Conservation (phyloP, 2,888 invertebrate genomes). For the Mycalesis mineus region DNA sequence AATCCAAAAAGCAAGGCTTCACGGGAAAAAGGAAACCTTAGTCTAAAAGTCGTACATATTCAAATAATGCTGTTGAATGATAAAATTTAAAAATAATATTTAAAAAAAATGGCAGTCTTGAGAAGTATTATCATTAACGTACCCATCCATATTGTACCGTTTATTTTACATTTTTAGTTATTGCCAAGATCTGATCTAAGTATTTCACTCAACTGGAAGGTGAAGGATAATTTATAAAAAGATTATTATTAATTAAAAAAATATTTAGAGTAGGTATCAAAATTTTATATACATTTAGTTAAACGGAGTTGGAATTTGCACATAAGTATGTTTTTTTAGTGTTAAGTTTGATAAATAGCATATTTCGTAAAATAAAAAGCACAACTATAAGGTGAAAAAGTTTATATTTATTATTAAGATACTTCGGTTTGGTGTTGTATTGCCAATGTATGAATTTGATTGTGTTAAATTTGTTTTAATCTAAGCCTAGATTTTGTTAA, state of each 20-base stretch:
- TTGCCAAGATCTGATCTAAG: conserved; percentile 4
- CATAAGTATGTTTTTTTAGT: conserved; percentile 7
- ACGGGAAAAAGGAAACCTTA: no score
- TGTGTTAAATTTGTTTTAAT: not conserved
- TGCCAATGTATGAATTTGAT: not conserved
- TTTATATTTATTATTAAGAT: not conserved
- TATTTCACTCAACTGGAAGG: conserved; percentile 1
- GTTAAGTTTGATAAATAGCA: not conserved
- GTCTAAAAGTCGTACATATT: not conserved
- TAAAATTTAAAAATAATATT: not conserved
- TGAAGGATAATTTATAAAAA: conserved; percentile 11
- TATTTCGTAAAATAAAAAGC: not conserved
- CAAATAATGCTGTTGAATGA: not conserved
- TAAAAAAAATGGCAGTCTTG: not conserved
- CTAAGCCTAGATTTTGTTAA: no score
- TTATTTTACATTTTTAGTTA: not conserved
- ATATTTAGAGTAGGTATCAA: not conserved
- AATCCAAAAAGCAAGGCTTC: not conserved
- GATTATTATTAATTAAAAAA: conserved; percentile 8
- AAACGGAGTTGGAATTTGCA: conserved; percentile 12
- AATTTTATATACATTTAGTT: conserved; percentile 14
- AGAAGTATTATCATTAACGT: not conserved
- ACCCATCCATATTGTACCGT: not conserved
- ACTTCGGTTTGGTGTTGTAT: not conserved
- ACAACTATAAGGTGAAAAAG: not conserved